phyloP scores from a whole-genome alignment of 2,888 invertebrate genomes.

The Helleia helle region DNA sequence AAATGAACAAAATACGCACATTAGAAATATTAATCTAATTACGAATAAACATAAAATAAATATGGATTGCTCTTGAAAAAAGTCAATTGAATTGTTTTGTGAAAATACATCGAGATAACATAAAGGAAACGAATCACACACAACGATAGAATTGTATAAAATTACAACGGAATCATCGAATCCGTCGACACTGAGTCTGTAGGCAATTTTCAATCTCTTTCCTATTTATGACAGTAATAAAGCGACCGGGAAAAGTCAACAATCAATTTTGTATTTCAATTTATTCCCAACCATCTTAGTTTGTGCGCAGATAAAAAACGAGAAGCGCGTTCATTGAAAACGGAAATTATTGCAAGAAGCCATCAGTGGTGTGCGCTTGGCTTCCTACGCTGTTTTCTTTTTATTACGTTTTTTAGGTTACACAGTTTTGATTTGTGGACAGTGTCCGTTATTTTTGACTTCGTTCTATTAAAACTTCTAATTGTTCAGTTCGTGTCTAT shows the following conservation, averaged over 20 bases:
- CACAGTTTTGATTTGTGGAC: slow-evolving; percentile 42
- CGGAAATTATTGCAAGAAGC: slow-evolving; percentile 75
- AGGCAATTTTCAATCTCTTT: slow-evolving; percentile 70
- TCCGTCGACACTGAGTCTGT: slow-evolving; percentile 44
- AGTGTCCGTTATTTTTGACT: neutral
- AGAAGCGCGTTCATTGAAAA: slow-evolving; percentile 69
- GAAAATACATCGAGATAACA: slow-evolving; percentile 13
- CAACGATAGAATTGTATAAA: slow-evolving; percentile 32
- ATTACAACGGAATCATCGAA: slow-evolving; percentile 44
- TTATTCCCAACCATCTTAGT: slow-evolving; percentile 72
- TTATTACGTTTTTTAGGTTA: slow-evolving; percentile 42
- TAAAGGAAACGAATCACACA: slow-evolving; percentile 27
- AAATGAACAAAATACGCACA: no score
- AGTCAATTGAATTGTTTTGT: neutral
- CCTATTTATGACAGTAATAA: slow-evolving; percentile 74
- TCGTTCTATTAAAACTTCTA: neutral
- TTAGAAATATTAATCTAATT: no score
- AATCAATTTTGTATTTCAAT: slow-evolving; percentile 75
- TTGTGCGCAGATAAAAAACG: slow-evolving; percentile 71
- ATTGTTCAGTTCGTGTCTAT: neutral
- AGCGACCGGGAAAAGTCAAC: slow-evolving; percentile 71
- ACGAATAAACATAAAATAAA: no score
- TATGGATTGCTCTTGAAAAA: no score
- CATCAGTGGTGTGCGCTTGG: slow-evolving; percentile 63
- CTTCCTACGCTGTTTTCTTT: slow-evolving; percentile 44